phyloP scores from a whole-genome alignment of 53 echinoderm and acorn worm species.

The Patiria pectinifera region DNA sequence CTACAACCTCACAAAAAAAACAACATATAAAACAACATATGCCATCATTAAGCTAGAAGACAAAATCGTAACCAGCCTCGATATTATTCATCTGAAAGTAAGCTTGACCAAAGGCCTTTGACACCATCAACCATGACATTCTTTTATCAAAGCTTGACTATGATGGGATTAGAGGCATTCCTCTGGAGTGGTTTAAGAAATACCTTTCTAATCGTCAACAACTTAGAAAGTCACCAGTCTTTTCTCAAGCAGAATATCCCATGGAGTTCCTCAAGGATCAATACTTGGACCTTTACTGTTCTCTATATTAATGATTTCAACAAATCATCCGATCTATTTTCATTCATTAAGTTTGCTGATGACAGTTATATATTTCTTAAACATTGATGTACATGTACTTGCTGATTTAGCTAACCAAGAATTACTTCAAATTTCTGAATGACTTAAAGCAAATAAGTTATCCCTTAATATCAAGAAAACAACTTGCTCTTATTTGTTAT shows the following conservation, averaged over 20 bases:
- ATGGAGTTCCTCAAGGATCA: too few species aligned
- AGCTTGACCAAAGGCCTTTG: conserved; percentile 13
- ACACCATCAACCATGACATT: conserved; percentile 21
- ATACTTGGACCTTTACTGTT: too few species aligned
- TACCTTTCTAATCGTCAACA: background rate
- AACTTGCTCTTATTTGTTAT: background rate
- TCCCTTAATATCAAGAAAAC: background rate
- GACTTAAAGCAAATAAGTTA: background rate
- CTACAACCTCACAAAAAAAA: too few species aligned
- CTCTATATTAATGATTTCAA: background rate
- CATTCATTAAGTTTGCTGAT: background rate
- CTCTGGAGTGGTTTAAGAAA: background rate
- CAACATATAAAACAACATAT: too few species aligned
- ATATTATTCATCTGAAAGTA: background rate
- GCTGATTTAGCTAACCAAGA: background rate
- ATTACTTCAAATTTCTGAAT: background rate
- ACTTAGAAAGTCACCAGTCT: background rate
- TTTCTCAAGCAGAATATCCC: background rate
- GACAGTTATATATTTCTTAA: background rate
- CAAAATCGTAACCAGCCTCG: background rate
- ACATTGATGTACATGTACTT: background rate
- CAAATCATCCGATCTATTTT: background rate
- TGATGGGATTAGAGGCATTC: background rate
- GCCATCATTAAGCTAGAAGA: background rate
- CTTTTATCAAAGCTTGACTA: background rate